Conservation (phyloP, 2,113 vertebrate species). For the Phalacrocorax carbo region DNA sequence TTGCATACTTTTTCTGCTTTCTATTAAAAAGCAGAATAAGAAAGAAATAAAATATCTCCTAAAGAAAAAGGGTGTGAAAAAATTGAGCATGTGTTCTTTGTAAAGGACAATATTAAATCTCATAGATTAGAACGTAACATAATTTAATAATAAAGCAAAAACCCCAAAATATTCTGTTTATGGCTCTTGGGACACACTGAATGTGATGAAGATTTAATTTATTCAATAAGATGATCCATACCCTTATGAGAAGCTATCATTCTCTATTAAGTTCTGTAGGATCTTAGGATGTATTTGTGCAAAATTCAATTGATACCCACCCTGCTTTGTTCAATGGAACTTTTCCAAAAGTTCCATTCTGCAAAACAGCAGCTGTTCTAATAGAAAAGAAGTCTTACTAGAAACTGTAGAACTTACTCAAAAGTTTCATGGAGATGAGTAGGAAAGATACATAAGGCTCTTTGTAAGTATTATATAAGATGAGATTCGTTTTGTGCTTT, state of each 20-base stretch:
- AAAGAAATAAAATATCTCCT: background rate
- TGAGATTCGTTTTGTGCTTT: background rate
- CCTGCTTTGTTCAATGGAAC: background rate
- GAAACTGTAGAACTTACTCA: background rate
- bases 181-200: background rate
- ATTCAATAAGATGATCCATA: background rate
- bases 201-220: background rate
- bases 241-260: background rate
- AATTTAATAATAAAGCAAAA: background rate
- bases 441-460: background rate
- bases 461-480: background rate
- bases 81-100: background rate
- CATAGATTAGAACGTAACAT: background rate
- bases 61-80: background rate
- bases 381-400: background rate
- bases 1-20: background rate
- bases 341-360: background rate
- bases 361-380: background rate
- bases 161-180: background rate
- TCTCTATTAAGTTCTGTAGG: background rate
- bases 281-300: background rate
- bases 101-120: background rate
- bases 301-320: background rate
- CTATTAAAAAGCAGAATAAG: background rate
- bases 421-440: background rate